Evolutionary conservation across 2,888 invertebrate genomes (phyloP).

Genomic region (Ganaspis brasiliensis): DNA sequence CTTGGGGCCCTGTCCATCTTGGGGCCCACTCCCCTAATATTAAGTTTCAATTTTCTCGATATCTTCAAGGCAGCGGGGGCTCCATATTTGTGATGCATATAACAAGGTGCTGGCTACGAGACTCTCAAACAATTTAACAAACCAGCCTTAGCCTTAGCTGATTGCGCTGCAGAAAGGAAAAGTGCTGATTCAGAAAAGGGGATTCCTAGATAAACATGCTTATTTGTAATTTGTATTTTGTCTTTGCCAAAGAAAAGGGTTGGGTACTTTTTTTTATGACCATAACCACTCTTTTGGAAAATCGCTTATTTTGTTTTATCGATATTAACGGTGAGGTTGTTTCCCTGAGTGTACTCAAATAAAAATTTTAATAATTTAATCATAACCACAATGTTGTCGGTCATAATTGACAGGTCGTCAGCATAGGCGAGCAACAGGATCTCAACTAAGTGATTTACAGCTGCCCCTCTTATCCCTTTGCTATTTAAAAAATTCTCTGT

Average conservation of each 20-base stretch:
- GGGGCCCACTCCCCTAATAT: no score
- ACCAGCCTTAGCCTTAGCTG: background rate
- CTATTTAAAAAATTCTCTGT: background rate
- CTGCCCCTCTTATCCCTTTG: background rate
- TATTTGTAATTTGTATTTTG: background rate
- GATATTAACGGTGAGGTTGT: background rate
- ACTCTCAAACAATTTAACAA: constrained; percentile 4
- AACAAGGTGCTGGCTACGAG: background rate
- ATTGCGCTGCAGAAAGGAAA: background rate
- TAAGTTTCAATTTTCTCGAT: no score
- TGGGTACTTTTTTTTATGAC: background rate
- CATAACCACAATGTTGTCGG: background rate
- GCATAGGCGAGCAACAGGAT: background rate
- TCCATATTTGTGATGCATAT: background rate
- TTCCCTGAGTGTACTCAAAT: background rate
- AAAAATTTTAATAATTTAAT: background rate
- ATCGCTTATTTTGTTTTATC: background rate
- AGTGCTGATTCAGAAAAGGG: background rate
- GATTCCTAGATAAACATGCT: background rate
- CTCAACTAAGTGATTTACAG: no score
- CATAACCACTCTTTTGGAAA: background rate
- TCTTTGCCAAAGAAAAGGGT: background rate
- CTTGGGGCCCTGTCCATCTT: no score
- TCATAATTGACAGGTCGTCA: background rate
- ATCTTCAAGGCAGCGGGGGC: background rate